Conservation (phyloP, 2,888 invertebrate species). For the Macrosoma leucophasiata region DNA sequence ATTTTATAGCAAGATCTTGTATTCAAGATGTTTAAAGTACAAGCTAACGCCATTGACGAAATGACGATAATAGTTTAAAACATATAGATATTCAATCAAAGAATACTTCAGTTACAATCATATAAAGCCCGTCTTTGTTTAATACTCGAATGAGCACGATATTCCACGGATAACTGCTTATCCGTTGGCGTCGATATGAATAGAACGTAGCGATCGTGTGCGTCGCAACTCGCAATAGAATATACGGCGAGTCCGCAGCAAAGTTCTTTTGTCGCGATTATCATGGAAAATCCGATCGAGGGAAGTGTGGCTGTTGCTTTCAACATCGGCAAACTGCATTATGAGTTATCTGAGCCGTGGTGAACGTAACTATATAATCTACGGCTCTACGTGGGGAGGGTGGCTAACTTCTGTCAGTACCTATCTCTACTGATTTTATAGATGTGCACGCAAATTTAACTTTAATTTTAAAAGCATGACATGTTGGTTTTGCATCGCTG, state of each 20-base stretch:
- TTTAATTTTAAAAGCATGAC: too few relatives aligned
- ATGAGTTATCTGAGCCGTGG: constrained; percentile 63
- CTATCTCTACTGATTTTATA: constrained; percentile 13
- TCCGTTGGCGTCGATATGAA: constrained; percentile 47
- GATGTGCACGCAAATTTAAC: too few relatives aligned
- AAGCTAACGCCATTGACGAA: too few relatives aligned
- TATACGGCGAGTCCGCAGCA: constrained; percentile 50
- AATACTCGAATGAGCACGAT: constrained; percentile 39
- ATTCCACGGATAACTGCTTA: constrained; percentile 43
- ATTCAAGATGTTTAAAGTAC: too few relatives aligned
- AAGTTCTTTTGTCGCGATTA: constrained; percentile 75
- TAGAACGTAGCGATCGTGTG: constrained; percentile 41
- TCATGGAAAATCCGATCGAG: constrained; percentile 72
- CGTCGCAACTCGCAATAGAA: constrained; percentile 51
- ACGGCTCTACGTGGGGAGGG: background rate
- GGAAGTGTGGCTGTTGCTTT: constrained; percentile 67
- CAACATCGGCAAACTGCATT: constrained; percentile 70
- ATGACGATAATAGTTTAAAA: too few relatives aligned
- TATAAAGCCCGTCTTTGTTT: constrained; percentile 29
- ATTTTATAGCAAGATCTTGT: too few relatives aligned
- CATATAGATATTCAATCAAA: background rate
- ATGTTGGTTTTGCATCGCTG: too few relatives aligned
- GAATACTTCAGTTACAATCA: constrained; percentile 12
- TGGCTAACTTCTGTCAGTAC: constrained; percentile 33
- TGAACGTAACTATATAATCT: constrained; percentile 46